These are phyloP conservation scores for Erithacus rubecula DNA, from an alignment of 2,797 vertebrate species.

Conservation along the genomic window DNA sequence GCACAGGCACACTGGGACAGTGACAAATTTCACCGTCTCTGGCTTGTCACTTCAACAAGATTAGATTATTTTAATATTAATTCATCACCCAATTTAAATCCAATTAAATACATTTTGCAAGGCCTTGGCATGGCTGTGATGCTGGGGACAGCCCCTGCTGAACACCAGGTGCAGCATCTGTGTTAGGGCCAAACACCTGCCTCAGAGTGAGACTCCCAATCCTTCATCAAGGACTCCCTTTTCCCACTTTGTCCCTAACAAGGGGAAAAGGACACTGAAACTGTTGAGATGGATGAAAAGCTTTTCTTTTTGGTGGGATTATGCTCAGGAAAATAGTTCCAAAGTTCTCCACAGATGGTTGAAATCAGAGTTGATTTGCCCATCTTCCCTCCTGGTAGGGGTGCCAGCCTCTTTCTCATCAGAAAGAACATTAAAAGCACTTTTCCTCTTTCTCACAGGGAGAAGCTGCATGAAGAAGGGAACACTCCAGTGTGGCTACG, in stretches of 20 bases:
- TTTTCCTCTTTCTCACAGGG: not conserved
- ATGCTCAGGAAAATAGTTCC: not conserved
- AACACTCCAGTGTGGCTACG: not conserved
- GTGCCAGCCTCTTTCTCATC: slow-evolving; percentile 9
- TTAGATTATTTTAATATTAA: slow-evolving; percentile 70
- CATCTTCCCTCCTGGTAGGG: not conserved
- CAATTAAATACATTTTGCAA: slow-evolving; percentile 47
- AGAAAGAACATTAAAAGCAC: slow-evolving; percentile 15
- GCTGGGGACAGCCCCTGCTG: not conserved
- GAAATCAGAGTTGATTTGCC: slow-evolving; percentile 37
- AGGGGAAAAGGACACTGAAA: not conserved
- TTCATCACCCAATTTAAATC: slow-evolving; percentile 60
- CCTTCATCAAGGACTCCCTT: not conserved
- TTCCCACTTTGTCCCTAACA: not conserved
- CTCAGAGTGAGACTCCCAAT: not conserved
- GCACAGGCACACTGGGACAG: slow-evolving; percentile 26
- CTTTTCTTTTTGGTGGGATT: not conserved
- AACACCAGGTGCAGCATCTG: not conserved
- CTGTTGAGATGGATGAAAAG: not conserved
- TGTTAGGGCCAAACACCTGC: not conserved
- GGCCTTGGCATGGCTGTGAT: not conserved
- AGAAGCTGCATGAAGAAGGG: slow-evolving; percentile 2
- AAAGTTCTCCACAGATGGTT: not conserved
- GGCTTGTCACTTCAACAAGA: slow-evolving; percentile 45
- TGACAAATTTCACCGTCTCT: slow-evolving; percentile 51